These are phyloP conservation scores for Xerus inauris DNA, from an alignment of 2,113 vertebrate species.

Conservation along the genomic window DNA sequence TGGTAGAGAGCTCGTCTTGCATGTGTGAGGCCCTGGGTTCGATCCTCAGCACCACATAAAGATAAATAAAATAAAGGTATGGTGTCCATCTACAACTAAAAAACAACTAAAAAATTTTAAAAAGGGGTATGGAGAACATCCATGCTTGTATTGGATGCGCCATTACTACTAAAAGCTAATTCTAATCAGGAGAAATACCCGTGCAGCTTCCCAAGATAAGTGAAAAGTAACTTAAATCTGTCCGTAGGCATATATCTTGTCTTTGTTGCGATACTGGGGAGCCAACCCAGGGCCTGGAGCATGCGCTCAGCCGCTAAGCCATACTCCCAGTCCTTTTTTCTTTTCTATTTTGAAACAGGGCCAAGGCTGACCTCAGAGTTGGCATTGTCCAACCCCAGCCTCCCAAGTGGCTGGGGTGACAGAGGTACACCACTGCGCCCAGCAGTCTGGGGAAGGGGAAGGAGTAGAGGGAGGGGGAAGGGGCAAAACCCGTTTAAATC, in stretches of 20 bases:
- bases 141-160: not conserved
- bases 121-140: rapidly evolving
- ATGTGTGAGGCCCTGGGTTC: too few relatives aligned
- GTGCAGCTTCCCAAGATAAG: not conserved
- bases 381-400: not conserved
- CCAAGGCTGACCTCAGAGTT: too few relatives aligned
- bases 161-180: too few relatives aligned
- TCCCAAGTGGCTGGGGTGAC: not conserved
- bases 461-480: not conserved
- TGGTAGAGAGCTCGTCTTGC: too few relatives aligned
- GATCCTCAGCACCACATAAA: too few relatives aligned
- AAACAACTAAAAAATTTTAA: too few relatives aligned
- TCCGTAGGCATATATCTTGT: too few relatives aligned
- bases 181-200: not conserved
- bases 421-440: not conserved
- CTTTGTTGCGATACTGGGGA: not conserved
- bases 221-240: not conserved
- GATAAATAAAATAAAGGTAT: too few relatives aligned
- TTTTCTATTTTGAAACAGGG: not conserved
- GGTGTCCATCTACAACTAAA: too few relatives aligned
- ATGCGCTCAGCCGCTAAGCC: not conserved
- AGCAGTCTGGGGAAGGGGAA: not conserved
- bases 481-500: not conserved
- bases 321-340: not conserved
- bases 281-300: not conserved